Evolutionary conservation across 2,113 vertebrate genomes (phyloP).

Genomic region (Xenopus laevis): DNA sequence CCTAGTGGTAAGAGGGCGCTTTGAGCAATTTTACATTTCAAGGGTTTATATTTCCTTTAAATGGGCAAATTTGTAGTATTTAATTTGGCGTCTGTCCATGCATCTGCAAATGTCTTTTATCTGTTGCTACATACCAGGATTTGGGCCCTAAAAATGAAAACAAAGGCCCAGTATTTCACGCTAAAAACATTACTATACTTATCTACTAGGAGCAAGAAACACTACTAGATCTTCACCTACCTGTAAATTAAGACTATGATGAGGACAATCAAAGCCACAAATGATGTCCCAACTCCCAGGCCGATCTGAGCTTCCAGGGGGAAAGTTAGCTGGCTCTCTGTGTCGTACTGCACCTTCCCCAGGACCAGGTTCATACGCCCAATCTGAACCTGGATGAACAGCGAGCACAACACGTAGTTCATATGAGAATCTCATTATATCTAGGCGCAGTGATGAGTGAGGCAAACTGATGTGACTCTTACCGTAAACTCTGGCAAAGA

Average conservation of each 20-base stretch:
- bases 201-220: too few relatives aligned
- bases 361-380: conserved; percentile 88
- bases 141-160: too few relatives aligned
- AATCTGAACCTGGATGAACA: conserved; percentile 81
- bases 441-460: background rate
- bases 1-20: too few relatives aligned
- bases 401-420: background rate
- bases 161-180: too few relatives aligned
- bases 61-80: too few relatives aligned
- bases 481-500: conserved; percentile 87
- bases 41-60: too few relatives aligned
- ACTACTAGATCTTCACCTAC: conserved; percentile 54
- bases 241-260: conserved; percentile 96
- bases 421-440: background rate
- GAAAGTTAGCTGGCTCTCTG: conserved; percentile 81
- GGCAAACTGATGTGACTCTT: conserved; percentile 46
- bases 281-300: conserved; percentile 84
- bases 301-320: conserved; percentile 92
- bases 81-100: too few relatives aligned
- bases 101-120: too few relatives aligned
- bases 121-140: too few relatives aligned
- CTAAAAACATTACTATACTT: too few relatives aligned
- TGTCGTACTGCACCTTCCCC: conserved; percentile 89
- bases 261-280: conserved; percentile 88
- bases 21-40: too few relatives aligned